Evolutionary conservation across 2,888 invertebrate species (phyloP).

Genomic region (Macaria liturata): DNA sequence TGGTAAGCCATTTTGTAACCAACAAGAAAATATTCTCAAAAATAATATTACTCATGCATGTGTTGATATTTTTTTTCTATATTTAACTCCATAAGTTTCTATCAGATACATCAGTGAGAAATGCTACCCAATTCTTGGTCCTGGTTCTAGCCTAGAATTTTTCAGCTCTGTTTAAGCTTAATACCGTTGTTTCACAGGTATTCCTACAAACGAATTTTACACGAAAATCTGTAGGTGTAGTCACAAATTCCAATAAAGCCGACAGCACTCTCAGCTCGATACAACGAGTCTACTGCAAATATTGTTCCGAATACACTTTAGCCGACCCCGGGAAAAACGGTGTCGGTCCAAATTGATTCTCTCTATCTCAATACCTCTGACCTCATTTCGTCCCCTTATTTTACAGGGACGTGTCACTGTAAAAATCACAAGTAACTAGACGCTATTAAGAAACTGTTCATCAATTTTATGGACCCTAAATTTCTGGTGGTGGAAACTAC

Average conservation of each 20-base stretch:
- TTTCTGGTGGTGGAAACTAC: slow-evolving; percentile 73
- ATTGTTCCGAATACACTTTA: slow-evolving; percentile 59
- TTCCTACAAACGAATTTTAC: too few relatives aligned
- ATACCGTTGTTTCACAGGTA: too few relatives aligned
- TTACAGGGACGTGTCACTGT: slow-evolving; percentile 39
- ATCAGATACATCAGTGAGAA: too few relatives aligned
- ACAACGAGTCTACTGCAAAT: slow-evolving; percentile 62
- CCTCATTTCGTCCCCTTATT: slow-evolving; percentile 41
- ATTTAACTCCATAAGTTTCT: too few relatives aligned
- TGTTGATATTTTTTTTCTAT: too few relatives aligned
- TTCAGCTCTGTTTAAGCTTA: too few relatives aligned
- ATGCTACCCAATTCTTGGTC: too few relatives aligned
- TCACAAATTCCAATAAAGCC: slow-evolving; percentile 63
- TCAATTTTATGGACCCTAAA: slow-evolving; percentile 79
- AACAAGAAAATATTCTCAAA: too few relatives aligned
- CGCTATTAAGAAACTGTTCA: slow-evolving; percentile 73
- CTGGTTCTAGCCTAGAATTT: too few relatives aligned
- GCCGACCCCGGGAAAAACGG: slow-evolving; percentile 54
- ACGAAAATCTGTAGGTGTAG: slow-evolving; percentile 21
- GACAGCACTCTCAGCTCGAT: slow-evolving; percentile 55
- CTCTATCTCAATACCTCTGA: slow-evolving; percentile 37
- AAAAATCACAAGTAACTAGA: slow-evolving; percentile 52
- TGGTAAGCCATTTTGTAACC: too few relatives aligned
- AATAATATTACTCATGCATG: too few relatives aligned
- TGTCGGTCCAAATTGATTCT: slow-evolving; percentile 62